Base-by-base conservation (phyloP, 2,888 invertebrate genomes). In the Synanthedon vespiformis region DNA sequence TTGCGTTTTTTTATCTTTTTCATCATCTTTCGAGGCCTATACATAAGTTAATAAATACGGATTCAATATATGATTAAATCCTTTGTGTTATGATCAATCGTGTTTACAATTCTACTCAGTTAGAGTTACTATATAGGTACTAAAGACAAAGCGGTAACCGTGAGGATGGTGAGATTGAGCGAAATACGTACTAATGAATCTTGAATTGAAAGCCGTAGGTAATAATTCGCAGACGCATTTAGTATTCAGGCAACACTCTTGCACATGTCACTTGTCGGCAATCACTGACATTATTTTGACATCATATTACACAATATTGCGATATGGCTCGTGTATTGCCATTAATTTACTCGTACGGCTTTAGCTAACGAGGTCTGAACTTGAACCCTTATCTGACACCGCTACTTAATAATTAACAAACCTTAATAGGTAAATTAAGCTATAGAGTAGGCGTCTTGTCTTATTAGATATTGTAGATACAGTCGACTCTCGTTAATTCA, bases 201-300 rank as follows among this genome's bases (percentile, higher is more conserved):
- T 57, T 55, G 58, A 63, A 59, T 60, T 59, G 60, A 59, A 61
- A 58, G 58, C 55, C 58, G 56, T 58, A 56, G 5, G 40, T 34
- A 50, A 16, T 12, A 13, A 48, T 13, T 5, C 50, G 48, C 48
- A 48, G 34, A 40, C 51, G 52, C 52, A 72, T 68, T 77, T 74
- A 68, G 68, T 73, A 77, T 77, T 77, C 76, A 68, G 65, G 61
- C 60, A 63, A 69, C 63, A 68, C 63, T 34, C 34, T 67, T 64
- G 64, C 77, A 75, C 73, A 75, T 75, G 77, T 70, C 70, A 66
- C 64, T 61, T 59, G 54, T 65, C 65, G 73, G 74, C 77, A 77
- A 77, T 74, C 76, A 69, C 67, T 70, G 67, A 67, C 71, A 76
- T 77, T 74, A 77, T 72, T 75, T 74, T 68, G 67, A 68, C 70